Base-by-base conservation (phyloP, 2,113 vertebrate species). In the Trichomycterus rosablanca region DNA sequence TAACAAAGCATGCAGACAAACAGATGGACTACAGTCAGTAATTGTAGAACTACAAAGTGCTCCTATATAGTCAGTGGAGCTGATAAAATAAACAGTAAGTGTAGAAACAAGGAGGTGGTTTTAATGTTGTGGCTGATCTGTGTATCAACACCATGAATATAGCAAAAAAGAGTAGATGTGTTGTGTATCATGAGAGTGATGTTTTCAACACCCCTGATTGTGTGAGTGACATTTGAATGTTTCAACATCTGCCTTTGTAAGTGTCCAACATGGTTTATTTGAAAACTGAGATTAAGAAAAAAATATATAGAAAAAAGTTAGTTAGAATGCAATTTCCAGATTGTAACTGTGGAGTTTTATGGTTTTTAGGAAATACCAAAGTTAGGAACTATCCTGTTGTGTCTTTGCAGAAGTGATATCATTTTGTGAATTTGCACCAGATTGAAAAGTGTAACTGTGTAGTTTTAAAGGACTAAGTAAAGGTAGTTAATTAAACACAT, bases 301-400 rank as follows among this genome's bases (percentile, higher is more conserved):
- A n/a, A n/a, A n/a, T n/a, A n/a, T n/a, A n/a, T n/a, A n/a, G n/a
- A n/a, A n/a, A n/a, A n/a, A n/a, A n/a, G n/a, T 37, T 12, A 12
- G 5, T 6, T 7, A 37, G 11, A 37, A 22, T 32, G 49, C 49
- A 45, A 23, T 44, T 32, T 39, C 43, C 48, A 43, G 48, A 49
- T 24, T 15, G 10, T 62, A 39, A 42, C 24, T 44, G 49, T 44
- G 39, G 37, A 40, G 19, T 35, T 15, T 8, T 14, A 30, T 51
- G 19, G 26, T 59, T 32, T 48, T 66, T 28, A n/a, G n/a, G n/a
- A n/a, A n/a, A n/a, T n/a, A 65, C 68, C 56, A 66, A 65, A 60
- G 61, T 48, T 53, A 11, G 32, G 30, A 53, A 11, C 3, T 7
- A n/a, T 46, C 24, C 45, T 28, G 23, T 11, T 1, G 23, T 26